Conservation (phyloP, 1,140 invertebrate species). For the Nomia melanderi region DNA sequence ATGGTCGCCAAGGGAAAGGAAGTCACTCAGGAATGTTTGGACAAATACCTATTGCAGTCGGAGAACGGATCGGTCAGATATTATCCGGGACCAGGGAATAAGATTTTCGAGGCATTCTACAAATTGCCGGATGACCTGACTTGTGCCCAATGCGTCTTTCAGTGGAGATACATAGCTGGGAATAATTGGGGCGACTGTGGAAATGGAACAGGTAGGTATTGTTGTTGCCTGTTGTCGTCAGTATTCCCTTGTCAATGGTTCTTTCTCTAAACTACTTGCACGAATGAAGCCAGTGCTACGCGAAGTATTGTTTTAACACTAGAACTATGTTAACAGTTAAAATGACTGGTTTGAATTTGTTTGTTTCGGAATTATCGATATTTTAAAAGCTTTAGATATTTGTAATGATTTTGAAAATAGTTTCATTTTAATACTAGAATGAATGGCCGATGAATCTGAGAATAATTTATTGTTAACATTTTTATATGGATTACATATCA, state of each 20-base stretch:
- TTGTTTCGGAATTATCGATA: no score
- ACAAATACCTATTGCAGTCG: constrained; percentile 85
- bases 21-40: constrained; percentile 89
- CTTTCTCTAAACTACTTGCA: background rate
- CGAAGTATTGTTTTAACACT: no score
- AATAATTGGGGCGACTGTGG: constrained; percentile 90
- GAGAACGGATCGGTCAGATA: constrained; percentile 82
- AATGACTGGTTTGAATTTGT: no score
- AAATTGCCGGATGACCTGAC: constrained; percentile 85
- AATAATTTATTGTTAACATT: no score
- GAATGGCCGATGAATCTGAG: no score
- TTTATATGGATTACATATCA: no score
- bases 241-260: background rate
- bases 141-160: constrained; percentile 90
- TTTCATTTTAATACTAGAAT: no score
- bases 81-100: constrained; percentile 89
- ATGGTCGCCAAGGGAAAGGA: constrained; percentile 81
- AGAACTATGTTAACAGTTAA: no score
- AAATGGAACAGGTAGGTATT: constrained; percentile 84
- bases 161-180: constrained; percentile 91
- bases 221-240: background rate
- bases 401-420: no score
- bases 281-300: no score
- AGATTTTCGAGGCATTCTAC: constrained; percentile 89
- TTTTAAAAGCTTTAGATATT: no score